Base-by-base conservation (phyloP, 2,888 invertebrate genomes). In the Anoncus sp. region DNA sequence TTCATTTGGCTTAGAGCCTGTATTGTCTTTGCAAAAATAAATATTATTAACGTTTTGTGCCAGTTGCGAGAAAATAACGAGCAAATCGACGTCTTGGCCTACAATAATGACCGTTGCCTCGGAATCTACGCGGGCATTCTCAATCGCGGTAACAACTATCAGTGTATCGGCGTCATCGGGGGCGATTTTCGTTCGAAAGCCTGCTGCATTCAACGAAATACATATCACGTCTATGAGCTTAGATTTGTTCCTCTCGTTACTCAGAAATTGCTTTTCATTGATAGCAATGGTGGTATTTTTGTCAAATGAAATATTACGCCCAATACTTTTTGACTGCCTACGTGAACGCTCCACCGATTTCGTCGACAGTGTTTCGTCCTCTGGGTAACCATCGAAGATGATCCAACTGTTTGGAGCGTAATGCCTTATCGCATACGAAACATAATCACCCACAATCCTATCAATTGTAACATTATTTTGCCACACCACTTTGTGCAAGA, bases 81-180 rank as follows among this genome's bases (percentile, higher is more conserved):
- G 79, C 63, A 85, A 74, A 78, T 86, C 85, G 62, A 84, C 77
- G 81, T 85, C 84, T 77, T 85, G 71, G 35, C 83, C 83, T 75
- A 84, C 85, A 80, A 84, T 80, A 49, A 85, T 81, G 38, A 83
- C 79, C 53, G 80, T 82, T 79, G 79, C 80, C 72, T 83, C 80
- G 62, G 71, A 80, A 79, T 81, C 62, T 27, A 20, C 35, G 53
- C 65, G 81, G 40, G 83, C 81, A 73, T 80, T 74, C 63, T 84
- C 79, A 53, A 83, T 82, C 51, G 82, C 77, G 47, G 83, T 83
- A 18, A 77, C 81, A 70, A 85, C 79, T 35, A 85, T 83, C 12
- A 77, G 43, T 51, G 75, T 77, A 79, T 86, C 84, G 67, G 84
- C 84, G 71, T 85, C 85, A 81, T 85, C 83, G 69, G 79, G 62